Evolutionary conservation across 2,113 vertebrate genomes (phyloP), one percentile per base, ranked within the genome.

Genomic region (Salvelinus namaycush): DNA sequence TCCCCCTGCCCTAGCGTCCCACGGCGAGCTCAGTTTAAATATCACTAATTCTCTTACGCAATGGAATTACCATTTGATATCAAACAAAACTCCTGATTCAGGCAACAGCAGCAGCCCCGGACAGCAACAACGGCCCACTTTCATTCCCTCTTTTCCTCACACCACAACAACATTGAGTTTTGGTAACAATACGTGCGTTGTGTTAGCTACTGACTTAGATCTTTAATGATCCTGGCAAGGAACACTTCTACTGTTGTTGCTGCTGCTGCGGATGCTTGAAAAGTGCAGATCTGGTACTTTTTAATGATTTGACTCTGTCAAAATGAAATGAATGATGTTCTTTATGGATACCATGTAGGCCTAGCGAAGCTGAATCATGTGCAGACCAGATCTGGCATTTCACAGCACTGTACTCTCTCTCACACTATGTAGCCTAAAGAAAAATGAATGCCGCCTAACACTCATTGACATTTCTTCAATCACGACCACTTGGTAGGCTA

Each of bases 51-150:
- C 88, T 78, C 73, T 91, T 90, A 91, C 57, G 86, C 87, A 92
- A 91, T 73, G 81, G 84, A 89, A 88, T 92, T 91, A 88, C 77
- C 83, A 81, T 89, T 88, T 80, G 49, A 87, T 89, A 84, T 87
- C 82, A 87, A 88, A 87, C 83, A 85, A 90, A 92, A 90, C 80
- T 72, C 82, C 60, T n/a, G 76, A 89, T 88, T 88, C 80, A 74
- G 83, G 81, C 73, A 79, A 74, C 74, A 62, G 81, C 72, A 67
- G 49, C 49, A 54, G 49, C 12, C 14, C 12, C 16, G 49, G 49
- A 16, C 49, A 74, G 18, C 80, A 90, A 90, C 87, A 91, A 90
- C 81, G 81, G 81, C 13, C 71, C 68, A 80, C 85, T 86, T 85
- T 90, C 73, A 90, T 83, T 76, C 79, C 79, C 31, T 54, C 14